A percentile compares a stretch with the other conserved stretches of the same genome.
phyloP scores from a whole-genome alignment of 2,797 vertebrate genomes.

The Anolis apletophallus region DNA sequence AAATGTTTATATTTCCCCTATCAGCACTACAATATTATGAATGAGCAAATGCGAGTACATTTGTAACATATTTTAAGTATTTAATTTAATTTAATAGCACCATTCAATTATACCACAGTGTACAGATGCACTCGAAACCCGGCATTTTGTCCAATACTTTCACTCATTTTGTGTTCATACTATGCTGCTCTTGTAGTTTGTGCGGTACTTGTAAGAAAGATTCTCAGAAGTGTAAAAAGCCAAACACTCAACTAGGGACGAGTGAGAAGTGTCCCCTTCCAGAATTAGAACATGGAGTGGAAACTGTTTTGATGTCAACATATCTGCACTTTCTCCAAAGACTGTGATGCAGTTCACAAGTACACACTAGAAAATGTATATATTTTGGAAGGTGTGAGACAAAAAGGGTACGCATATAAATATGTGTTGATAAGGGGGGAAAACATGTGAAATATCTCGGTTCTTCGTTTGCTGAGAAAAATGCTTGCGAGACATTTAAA shows the following conservation, averaged over 20 bases:
- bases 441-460: background rate
- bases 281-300: background rate
- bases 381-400: background rate
- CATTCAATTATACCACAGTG: background rate
- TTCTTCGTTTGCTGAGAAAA: background rate
- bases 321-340: background rate
- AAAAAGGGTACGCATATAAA: background rate
- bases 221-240: background rate
- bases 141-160: background rate
- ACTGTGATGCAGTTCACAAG: background rate
- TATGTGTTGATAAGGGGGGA: background rate
- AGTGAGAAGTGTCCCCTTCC: background rate
- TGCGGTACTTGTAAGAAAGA: background rate
- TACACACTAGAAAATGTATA: background rate
- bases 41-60: background rate
- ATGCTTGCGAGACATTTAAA: background rate
- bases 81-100: too few species aligned
- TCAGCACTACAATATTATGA: background rate
- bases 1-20: too few species aligned
- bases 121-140: background rate
- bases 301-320: background rate
- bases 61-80: background rate
- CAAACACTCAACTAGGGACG: background rate
- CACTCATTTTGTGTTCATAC: background rate
- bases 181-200: background rate